Conservation (phyloP, 2,113 vertebrate species). For the Microcebus jonahi region DNA sequence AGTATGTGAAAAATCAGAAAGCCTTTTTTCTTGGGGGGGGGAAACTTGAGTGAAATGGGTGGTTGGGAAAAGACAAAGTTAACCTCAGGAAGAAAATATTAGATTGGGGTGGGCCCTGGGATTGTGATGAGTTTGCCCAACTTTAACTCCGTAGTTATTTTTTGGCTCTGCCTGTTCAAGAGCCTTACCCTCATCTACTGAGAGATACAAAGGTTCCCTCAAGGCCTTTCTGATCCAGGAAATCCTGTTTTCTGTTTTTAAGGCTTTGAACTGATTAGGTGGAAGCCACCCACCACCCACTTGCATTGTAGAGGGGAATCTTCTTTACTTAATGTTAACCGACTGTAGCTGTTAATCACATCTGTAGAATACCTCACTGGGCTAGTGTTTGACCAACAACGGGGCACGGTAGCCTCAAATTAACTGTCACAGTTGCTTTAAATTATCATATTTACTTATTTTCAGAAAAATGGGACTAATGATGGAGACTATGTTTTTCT, state of each 20-base stretch:
- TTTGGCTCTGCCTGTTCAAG: not conserved
- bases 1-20: not conserved
- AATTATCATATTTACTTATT: constrained; percentile 43
- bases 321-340: not conserved
- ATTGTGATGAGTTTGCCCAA: not conserved
- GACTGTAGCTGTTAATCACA: not conserved
- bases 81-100: not conserved
- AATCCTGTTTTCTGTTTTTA: not conserved
- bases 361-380: not conserved
- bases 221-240: not conserved
- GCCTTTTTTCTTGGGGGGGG: not conserved
- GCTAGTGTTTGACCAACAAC: not conserved
- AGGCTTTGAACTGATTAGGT: not conserved
- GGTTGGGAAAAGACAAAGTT: not conserved
- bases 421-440: not conserved
- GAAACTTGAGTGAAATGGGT: not conserved
- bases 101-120: not conserved
- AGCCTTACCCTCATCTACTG: not conserved
- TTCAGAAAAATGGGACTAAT: constrained; percentile 92
- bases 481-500: constrained; percentile 94
- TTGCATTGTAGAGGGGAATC: not conserved
- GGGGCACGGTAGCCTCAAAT: not conserved
- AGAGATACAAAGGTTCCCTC: not conserved
- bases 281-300: not conserved
- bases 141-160: not conserved